Base-by-base conservation (phyloP, 1,140 invertebrate genomes). In the Spodoptera litura region DNA sequence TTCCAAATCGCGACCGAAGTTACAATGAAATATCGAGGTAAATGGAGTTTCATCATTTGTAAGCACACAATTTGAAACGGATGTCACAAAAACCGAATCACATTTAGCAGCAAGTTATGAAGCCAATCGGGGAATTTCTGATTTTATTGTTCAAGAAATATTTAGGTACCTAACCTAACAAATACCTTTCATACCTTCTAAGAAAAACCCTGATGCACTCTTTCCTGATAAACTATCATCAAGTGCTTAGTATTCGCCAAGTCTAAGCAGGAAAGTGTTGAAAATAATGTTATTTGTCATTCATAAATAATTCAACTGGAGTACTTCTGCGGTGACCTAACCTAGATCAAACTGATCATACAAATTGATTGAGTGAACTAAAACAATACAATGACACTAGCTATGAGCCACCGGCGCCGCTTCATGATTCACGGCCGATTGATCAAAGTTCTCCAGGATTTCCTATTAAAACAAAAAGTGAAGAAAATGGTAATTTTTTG, bases 241-340 rank as follows among this genome's bases (percentile, higher is more conserved):
- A 55, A 2, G 4, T 55, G 12, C 52, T 13, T 15, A 55, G 12
- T 55, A 61, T 52, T 20, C 20, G 25, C 15, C 49, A 72, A 20
- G 15, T 25, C 5, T 31, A 11, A 51, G 52, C 72, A 79, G 78
- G 78, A 79, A 79, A 80, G 59, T 70, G 15, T 61, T 62, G 25
- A 76, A 52, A 76, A 76, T 55, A 74, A 62, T 75, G 52, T 13
- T 1, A 79, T 76, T 80, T 56, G 79, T 80, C 79, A 80, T 15
- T 53, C 20, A 81, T 81, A 72, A 70, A 78, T 81, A 71, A 81
- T 81, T 81, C 76, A 78, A 13, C 13, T 15, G 1, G 61, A 52
- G 10, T 64, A 12, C 20, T 51, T 25, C 55, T 79, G 81, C 51
- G 81, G 78, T 78, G 58, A 53, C 59, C 73, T 73, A 82, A 77